Conservation (phyloP, 2,888 invertebrate species). For the Campopleginae sp. region DNA sequence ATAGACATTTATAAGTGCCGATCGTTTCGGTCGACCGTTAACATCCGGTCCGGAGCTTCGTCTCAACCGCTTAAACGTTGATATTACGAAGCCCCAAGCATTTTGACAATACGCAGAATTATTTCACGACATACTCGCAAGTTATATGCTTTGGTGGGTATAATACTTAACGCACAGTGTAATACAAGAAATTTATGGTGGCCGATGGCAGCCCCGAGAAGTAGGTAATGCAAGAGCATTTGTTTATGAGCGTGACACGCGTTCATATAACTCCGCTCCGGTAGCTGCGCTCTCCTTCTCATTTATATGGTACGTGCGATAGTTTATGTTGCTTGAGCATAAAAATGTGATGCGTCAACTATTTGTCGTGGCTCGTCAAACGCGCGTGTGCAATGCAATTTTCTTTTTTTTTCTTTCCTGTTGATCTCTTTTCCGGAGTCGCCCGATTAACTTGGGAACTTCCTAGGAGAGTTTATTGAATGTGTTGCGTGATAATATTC, state of each 20-base stretch:
- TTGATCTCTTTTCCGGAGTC: conserved; percentile 30
- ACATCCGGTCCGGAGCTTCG: conserved; percentile 72
- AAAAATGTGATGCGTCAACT: conserved; percentile 75
- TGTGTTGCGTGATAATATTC: conserved; percentile 20
- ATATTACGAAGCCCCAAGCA: conserved; percentile 73
- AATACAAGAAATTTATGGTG: conserved; percentile 19
- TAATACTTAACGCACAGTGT: conserved; percentile 18
- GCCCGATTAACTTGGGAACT: conserved; percentile 25
- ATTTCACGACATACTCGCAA: conserved; percentile 70
- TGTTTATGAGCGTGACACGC: conserved; percentile 76
- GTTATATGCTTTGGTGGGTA: conserved; percentile 36
- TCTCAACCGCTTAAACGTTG: conserved; percentile 77
- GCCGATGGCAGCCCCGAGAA: conserved; percentile 18
- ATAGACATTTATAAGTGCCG: conserved; percentile 14
- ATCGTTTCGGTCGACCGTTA: conserved; percentile 72
- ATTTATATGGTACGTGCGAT: conserved; percentile 72
- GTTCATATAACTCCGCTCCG: conserved; percentile 71
- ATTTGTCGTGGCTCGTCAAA: conserved; percentile 63
- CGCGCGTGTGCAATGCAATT: conserved; percentile 50
- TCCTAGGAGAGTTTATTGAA: conserved; percentile 35
- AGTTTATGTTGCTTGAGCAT: conserved; percentile 79
- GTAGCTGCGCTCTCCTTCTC: conserved; percentile 8
- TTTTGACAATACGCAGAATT: conserved; percentile 78
- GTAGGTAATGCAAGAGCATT: conserved; percentile 75
- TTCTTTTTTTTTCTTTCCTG: conserved; percentile 2